phyloP scores from a whole-genome alignment of 2,888 invertebrate genomes.

The Oscheius sp. region DNA sequence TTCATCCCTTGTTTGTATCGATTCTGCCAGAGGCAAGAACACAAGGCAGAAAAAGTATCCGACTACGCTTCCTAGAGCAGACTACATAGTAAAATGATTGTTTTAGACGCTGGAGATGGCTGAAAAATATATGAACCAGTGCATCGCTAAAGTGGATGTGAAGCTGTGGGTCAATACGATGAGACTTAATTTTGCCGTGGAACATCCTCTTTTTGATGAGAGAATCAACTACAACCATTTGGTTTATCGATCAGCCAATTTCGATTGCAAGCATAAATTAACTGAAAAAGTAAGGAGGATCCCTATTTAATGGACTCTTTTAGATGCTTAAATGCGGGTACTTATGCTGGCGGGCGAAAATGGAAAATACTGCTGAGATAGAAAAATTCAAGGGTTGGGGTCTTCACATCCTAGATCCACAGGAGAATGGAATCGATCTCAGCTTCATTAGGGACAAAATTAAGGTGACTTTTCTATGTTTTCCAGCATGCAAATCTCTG shows the following conservation, averaged over 20 bases:
- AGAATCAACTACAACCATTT: constrained; percentile 6
- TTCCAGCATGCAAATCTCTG: neutral
- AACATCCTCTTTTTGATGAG: neutral
- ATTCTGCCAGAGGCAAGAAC: too few relatives aligned
- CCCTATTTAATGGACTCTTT: neutral
- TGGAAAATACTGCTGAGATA: neutral
- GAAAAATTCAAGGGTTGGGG: constrained; percentile 9
- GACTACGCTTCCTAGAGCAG: too few relatives aligned
- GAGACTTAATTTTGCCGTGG: constrained; percentile 6
- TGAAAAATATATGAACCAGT: neutral
- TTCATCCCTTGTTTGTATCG: too few relatives aligned
- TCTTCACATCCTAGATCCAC: constrained; percentile 4
- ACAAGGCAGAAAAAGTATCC: too few relatives aligned
- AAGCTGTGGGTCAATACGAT: constrained; percentile 14
- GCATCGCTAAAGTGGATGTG: neutral
- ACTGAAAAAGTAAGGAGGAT: neutral
- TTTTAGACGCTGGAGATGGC: neutral
- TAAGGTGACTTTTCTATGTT: neutral
- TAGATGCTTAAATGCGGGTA: constrained; percentile 11
- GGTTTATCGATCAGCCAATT: constrained; percentile 8
- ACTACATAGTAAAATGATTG: neutral
- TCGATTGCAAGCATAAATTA: neutral
- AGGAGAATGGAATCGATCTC: neutral
- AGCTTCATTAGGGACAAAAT: neutral
- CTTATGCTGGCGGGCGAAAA: neutral